Base-by-base conservation (phyloP, 2,797 vertebrate genomes). In the Sandelia bainsii region DNA sequence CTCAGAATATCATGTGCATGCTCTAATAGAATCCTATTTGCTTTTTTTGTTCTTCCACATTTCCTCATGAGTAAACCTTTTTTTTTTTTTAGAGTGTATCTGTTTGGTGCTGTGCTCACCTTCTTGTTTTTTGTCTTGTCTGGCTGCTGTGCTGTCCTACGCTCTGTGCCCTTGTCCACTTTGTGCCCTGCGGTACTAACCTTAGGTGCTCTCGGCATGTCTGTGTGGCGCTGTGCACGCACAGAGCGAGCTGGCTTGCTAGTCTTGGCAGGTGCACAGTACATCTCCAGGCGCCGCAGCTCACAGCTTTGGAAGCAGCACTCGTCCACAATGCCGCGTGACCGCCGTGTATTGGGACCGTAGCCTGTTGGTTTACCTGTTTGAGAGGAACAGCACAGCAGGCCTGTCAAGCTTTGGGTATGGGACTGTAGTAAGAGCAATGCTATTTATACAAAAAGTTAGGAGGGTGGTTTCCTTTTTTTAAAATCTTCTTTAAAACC, bases 251-350 rank as follows among this genome's bases (percentile, higher is more conserved):
- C 95, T 0, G 96, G 87, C 90, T 99, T 98, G 66, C 94, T 92
- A 19, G 96, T 92, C 87, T 99, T 99, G 84, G 95, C 94, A 5
- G 98, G 97, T 9, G 98, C 98, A 32, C 98, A 99, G 86, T 99
- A 99, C 97, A 98, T 99, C 95, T 99, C 98, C 85, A 99, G 94
- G 87, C 97, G 94, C 79, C 95, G 94, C 90, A 99, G 95, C 89
- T 99, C 97, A 82, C 98, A 99, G 83, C 97, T 99, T 92, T 98
- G 97, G 95, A 99, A 99, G 95, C 98, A 99, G 94, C 98, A 99
- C 85, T 99, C 98, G 2, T 99, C 96, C 92, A 99, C 98, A 53
- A 99, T 99, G 90, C 98, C 98, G 22, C 95, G 95, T n/a, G 96
- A 91, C 70, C 97, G 94, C 84, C 98, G 94, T 79, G 95, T 94